phyloP scores from a whole-genome alignment of 2,113 vertebrate genomes.

The Pelecanoides urinatrix region DNA sequence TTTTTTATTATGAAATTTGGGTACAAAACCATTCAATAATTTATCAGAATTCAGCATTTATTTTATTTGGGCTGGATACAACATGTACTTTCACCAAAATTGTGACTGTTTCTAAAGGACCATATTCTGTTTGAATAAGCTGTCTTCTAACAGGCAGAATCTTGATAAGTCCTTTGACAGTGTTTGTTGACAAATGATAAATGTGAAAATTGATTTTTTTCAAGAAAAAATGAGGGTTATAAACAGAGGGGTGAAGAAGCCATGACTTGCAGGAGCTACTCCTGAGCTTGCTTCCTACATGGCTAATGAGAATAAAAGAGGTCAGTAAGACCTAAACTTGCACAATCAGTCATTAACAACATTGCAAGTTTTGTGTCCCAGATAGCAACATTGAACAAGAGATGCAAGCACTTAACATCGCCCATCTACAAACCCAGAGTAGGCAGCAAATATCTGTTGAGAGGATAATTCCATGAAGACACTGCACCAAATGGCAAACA shows the following conservation, averaged over 20 bases:
- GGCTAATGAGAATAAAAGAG: neutral
- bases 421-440: neutral
- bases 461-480: neutral
- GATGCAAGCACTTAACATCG: accelerated
- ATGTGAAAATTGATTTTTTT: neutral
- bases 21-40: neutral
- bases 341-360: neutral
- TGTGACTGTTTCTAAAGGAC: slow-evolving; percentile 21
- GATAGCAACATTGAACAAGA: neutral
- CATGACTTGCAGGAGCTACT: neutral
- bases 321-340: neutral
- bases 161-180: neutral
- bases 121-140: neutral
- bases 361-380: neutral
- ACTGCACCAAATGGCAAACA: neutral
- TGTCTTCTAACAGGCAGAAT: neutral
- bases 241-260: neutral
- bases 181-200: neutral
- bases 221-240: neutral
- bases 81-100: neutral
- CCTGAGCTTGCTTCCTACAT: neutral
- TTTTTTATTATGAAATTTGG: neutral
- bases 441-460: neutral
- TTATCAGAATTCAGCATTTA: neutral
- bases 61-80: neutral